These are phyloP conservation scores for Eupithecia vulgata DNA, from an alignment of 2,888 invertebrate genomes.

Conservation along the genomic window DNA sequence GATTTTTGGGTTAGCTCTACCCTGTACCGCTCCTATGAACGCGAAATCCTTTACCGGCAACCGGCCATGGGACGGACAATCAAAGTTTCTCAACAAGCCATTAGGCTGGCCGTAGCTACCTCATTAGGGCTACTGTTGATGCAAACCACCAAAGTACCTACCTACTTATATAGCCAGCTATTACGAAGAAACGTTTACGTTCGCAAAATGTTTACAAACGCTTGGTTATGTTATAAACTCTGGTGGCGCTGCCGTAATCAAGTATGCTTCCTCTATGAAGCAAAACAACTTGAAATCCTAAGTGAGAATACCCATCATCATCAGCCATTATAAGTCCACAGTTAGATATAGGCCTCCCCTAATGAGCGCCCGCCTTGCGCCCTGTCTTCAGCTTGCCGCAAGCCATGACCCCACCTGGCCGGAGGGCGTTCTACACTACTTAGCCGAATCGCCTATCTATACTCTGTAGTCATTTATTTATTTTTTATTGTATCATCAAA, in stretches of 20 bases:
- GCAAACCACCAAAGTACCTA: slow-evolving; percentile 9
- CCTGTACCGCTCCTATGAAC: no score
- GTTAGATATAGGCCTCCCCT: no score
- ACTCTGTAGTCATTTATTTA: no score
- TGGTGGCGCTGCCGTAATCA: slow-evolving; percentile 1
- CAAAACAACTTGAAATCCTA: neutral
- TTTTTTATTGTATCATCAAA: no score
- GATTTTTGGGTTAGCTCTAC: no score
- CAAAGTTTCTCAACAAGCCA: slow-evolving; percentile 10
- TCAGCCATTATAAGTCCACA: neutral
- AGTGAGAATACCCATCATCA: neutral
- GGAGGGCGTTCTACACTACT: no score
- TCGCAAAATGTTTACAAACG: slow-evolving; percentile 22
- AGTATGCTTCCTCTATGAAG: slow-evolving; percentile 1
- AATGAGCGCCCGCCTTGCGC: no score
- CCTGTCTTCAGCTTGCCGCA: no score
- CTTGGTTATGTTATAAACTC: neutral
- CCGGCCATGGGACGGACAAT: neutral
- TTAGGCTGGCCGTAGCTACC: neutral
- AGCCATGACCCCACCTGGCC: no score
- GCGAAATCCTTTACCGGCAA: no score
- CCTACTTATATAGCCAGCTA: neutral
- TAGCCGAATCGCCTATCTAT: no score
- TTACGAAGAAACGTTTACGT: slow-evolving; percentile 16
- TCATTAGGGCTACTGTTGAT: slow-evolving; percentile 19